phyloP scores from a whole-genome alignment of 2,888 invertebrate species.

The Glyphotaelius pellucidus region DNA sequence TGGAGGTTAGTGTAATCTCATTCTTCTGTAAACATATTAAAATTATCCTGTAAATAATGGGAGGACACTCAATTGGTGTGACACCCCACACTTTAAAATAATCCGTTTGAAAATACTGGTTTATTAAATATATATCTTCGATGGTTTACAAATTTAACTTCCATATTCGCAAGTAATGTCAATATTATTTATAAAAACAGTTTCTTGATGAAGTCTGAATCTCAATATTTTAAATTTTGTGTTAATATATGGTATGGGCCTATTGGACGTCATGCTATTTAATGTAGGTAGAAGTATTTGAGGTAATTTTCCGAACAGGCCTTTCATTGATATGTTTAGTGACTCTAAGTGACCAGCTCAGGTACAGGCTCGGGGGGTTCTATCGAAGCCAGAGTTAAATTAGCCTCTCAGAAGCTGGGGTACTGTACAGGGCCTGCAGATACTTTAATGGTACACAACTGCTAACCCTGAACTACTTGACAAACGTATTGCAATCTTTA shows the following conservation, averaged over 20 bases:
- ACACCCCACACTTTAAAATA: neutral
- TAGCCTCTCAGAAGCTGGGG: too few relatives aligned
- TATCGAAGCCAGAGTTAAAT: too few relatives aligned
- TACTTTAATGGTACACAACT: too few relatives aligned
- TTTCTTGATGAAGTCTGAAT: neutral
- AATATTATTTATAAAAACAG: neutral
- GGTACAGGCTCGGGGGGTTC: too few relatives aligned
- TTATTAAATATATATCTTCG: neutral
- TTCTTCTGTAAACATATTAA: neutral
- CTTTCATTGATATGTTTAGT: too few relatives aligned
- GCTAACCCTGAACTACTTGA: too few relatives aligned
- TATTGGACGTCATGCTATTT: neutral
- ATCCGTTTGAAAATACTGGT: neutral
- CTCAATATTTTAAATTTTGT: neutral
- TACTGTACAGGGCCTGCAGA: too few relatives aligned
- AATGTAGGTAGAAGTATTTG: neutral
- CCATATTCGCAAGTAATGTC: neutral
- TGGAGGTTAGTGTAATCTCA: constrained; percentile 45
- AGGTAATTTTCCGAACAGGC: too few relatives aligned
- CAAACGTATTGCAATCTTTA: too few relatives aligned
- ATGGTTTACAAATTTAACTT: neutral
- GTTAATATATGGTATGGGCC: neutral
- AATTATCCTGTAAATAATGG: constrained; percentile 4
- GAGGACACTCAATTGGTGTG: neutral
- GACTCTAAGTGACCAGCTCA: too few relatives aligned